Evolutionary conservation across 2,888 invertebrate species (phyloP).

Genomic region (Diabrotica balteata): DNA sequence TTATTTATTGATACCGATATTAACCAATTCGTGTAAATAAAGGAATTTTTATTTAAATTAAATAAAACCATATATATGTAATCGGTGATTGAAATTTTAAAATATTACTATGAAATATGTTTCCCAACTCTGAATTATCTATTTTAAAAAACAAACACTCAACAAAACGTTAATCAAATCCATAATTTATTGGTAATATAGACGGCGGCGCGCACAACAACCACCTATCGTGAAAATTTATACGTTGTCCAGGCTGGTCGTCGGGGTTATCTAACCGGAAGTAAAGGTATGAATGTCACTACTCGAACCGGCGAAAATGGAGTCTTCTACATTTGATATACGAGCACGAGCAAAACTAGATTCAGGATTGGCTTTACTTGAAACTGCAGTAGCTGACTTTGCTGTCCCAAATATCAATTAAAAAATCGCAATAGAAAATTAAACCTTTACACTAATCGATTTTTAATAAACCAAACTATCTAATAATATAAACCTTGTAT

Average conservation of each 20-base stretch:
- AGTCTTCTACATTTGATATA: conserved; percentile 36
- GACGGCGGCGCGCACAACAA: background rate
- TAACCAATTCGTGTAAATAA: too few species aligned
- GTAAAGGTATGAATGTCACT: conserved; percentile 33
- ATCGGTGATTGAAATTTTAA: too few species aligned
- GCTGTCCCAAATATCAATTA: too few species aligned
- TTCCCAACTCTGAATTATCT: background rate
- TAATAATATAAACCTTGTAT: too few species aligned
- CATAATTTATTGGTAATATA: background rate
- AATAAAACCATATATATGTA: too few species aligned
- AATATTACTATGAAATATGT: too few species aligned
- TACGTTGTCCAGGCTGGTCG: conserved; percentile 8
- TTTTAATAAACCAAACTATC: too few species aligned
- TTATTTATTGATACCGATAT: too few species aligned
- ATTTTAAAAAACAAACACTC: background rate
- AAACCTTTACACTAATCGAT: too few species aligned
- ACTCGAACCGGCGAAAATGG: conserved; percentile 31
- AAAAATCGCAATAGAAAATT: too few species aligned
- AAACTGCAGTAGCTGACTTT: too few species aligned
- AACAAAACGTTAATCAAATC: background rate
- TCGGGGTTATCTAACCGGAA: conserved; percentile 32
- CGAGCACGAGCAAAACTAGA: conserved; percentile 10
- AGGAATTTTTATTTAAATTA: too few species aligned
- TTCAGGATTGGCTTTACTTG: conserved; percentile 10
- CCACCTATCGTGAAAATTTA: conserved; percentile 15